Conservation (phyloP, 2,888 invertebrate species). For the Sphinx pinastri region DNA sequence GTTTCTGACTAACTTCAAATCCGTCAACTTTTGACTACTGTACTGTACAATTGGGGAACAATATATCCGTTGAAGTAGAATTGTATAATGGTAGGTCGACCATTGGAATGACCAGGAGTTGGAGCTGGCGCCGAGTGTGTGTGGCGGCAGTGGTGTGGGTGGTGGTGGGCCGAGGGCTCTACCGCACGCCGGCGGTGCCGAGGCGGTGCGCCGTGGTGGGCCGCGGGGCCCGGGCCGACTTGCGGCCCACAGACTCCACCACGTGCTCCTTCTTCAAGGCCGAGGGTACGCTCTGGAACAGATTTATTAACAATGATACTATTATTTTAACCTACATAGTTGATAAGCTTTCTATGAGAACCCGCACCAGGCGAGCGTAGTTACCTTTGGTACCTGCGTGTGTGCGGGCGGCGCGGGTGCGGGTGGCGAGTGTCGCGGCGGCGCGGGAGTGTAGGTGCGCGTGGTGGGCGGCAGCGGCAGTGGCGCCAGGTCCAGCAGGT, state of each 20-base stretch:
- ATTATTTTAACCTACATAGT: too few species aligned
- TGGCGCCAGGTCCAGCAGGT: constrained; percentile 89
- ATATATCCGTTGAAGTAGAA: too few species aligned
- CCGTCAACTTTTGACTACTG: too few species aligned
- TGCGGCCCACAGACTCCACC: constrained; percentile 45
- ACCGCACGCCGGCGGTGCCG: constrained; percentile 42
- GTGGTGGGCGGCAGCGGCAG: constrained; percentile 91
- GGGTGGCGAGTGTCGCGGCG: constrained; percentile 28
- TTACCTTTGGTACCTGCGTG: constrained; percentile 18
- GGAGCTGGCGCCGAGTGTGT: too few species aligned
- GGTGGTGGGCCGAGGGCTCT: constrained; percentile 14
- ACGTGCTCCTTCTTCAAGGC: constrained; percentile 59
- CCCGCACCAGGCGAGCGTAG: too few species aligned
- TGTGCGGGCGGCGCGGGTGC: constrained; percentile 24
- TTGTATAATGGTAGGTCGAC: too few species aligned
- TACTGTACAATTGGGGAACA: too few species aligned
- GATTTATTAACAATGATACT: too few species aligned
- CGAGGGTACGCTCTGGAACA: constrained; percentile 51
- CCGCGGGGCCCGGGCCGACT: constrained; percentile 33
- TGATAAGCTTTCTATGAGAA: too few species aligned
- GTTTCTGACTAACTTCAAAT: too few species aligned
- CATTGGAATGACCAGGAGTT: too few species aligned
- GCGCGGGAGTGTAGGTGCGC: constrained; percentile 83
- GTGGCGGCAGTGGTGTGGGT: background rate
- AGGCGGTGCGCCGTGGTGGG: constrained; percentile 46